Conservation (phyloP, 2,113 vertebrate species). For the Phyllopteryx taeniolatus region DNA sequence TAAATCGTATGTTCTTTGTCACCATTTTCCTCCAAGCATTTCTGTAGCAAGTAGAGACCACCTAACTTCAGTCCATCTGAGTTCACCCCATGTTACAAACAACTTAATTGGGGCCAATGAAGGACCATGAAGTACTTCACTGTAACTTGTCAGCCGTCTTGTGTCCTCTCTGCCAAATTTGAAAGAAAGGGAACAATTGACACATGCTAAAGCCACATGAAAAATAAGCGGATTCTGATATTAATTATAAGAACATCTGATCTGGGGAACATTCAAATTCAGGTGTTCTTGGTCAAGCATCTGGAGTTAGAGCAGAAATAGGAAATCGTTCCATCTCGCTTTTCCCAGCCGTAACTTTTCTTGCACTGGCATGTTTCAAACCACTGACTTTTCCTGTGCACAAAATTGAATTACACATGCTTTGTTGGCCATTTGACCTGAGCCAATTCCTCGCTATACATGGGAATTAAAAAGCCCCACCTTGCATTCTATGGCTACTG, state of each 20-base stretch:
- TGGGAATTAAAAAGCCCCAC: background rate
- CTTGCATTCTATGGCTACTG: slow-evolving; percentile 6
- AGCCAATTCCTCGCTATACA: slow-evolving; percentile 12
- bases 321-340: slow-evolving; percentile 20
- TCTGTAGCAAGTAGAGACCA: background rate
- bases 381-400: background rate
- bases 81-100: background rate
- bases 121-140: background rate
- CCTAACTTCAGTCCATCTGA: slow-evolving; percentile 3
- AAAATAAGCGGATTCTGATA: background rate
- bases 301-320: slow-evolving; percentile 28
- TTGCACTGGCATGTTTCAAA: background rate
- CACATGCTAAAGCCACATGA: background rate
- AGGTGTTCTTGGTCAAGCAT: slow-evolving; percentile 8
- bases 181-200: background rate
- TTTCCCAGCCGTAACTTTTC: slow-evolving; percentile 28
- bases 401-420: slow-evolving; percentile 28
- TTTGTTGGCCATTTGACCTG: slow-evolving; percentile 20
- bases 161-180: background rate
- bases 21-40: no score
- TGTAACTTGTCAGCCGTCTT: background rate
- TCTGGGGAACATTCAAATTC: background rate
- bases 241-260: background rate
- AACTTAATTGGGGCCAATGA: background rate
- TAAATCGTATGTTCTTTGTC: no score